Conservation (phyloP, 2,888 invertebrate genomes). For the Ichneumon xanthorius region DNA sequence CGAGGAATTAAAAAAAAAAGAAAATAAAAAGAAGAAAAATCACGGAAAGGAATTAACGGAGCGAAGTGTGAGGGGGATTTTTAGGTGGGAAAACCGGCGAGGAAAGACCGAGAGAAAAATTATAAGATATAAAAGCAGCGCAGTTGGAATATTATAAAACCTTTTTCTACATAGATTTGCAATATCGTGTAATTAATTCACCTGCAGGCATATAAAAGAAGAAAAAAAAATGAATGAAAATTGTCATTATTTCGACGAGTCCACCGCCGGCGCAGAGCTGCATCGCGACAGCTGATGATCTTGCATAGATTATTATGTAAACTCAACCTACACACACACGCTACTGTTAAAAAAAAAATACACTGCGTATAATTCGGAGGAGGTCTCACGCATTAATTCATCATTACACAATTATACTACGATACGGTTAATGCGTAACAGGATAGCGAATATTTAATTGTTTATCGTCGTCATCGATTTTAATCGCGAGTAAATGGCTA, state of each 20-base stretch:
- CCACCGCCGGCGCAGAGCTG: slow-evolving; percentile 21
- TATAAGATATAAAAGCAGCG: slow-evolving; percentile 25
- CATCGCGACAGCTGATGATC: slow-evolving; percentile 28
- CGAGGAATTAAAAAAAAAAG: background rate
- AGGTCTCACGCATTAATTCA: slow-evolving; percentile 56
- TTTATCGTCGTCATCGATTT: slow-evolving; percentile 7
- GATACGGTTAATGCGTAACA: slow-evolving; percentile 14
- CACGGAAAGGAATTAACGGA: background rate
- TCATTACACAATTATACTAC: slow-evolving; percentile 45
- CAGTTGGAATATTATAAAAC: slow-evolving; percentile 57
- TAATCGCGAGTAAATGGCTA: background rate
- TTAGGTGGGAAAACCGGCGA: slow-evolving; percentile 6
- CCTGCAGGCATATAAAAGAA: slow-evolving; percentile 29
- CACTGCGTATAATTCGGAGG: slow-evolving; percentile 60
- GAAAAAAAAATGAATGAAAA: background rate
- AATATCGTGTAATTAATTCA: slow-evolving; percentile 54
- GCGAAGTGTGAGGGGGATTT: slow-evolving; percentile 15
- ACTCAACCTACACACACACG: slow-evolving; percentile 16
- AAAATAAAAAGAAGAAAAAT: slow-evolving; percentile 9
- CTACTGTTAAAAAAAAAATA: slow-evolving; percentile 39
- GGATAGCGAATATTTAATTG: background rate
- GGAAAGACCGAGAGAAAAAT: slow-evolving; percentile 1
- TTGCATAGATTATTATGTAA: slow-evolving; percentile 39
- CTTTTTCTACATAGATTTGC: slow-evolving; percentile 77
- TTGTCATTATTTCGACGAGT: slow-evolving; percentile 38